These are phyloP conservation scores for Oryzias javanicus DNA, from an alignment of 2,113 vertebrate genomes.

Conservation along the genomic window DNA sequence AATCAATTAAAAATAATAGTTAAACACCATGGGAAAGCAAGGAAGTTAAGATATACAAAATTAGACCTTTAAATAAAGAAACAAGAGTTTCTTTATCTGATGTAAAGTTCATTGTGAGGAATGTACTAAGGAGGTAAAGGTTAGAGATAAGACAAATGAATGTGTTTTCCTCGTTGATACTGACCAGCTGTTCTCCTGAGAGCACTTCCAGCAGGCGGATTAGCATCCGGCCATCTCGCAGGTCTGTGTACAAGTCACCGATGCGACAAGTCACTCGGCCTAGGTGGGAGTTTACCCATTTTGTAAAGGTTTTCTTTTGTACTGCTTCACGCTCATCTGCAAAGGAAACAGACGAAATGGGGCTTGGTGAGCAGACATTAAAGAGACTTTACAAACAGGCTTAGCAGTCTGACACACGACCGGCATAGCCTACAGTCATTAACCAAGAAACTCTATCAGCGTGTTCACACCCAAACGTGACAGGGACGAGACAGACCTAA, in stretches of 20 bases:
- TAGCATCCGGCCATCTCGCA: conserved; percentile 90
- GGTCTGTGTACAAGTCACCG: conserved; percentile 89
- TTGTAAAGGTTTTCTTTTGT: conserved; percentile 95
- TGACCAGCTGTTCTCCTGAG: conserved; percentile 91
- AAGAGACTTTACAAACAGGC: not conserved
- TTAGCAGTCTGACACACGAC: not conserved
- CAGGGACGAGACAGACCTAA: too few relatives aligned
- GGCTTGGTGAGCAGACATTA: conserved; percentile 2
- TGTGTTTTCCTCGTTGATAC: conserved; percentile 45
- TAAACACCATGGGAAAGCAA: not conserved
- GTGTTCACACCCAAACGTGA: too few relatives aligned
- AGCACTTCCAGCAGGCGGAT: conserved; percentile 90
- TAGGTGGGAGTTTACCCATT: conserved; percentile 96
- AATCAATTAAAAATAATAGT: not conserved
- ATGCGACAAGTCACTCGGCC: conserved; percentile 88
- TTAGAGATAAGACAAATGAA: conserved; percentile 14
- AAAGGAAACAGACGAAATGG: conserved; percentile 1
- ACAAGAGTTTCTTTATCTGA: conserved; percentile 21
- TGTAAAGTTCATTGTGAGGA: conserved; percentile 5
- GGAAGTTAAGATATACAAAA: conserved; percentile 3
- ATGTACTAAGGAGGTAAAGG: conserved; percentile 16
- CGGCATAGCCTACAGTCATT: not conserved
- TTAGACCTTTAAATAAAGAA: conserved; percentile 25
- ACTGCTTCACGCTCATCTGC: conserved; percentile 92
- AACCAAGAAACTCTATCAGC: not conserved